A percentile compares a stretch with the other conserved stretches of the same genome.
Conservation (phyloP, 64 coral and sea anemone genomes). For the Cladopsammia gracilis region DNA sequence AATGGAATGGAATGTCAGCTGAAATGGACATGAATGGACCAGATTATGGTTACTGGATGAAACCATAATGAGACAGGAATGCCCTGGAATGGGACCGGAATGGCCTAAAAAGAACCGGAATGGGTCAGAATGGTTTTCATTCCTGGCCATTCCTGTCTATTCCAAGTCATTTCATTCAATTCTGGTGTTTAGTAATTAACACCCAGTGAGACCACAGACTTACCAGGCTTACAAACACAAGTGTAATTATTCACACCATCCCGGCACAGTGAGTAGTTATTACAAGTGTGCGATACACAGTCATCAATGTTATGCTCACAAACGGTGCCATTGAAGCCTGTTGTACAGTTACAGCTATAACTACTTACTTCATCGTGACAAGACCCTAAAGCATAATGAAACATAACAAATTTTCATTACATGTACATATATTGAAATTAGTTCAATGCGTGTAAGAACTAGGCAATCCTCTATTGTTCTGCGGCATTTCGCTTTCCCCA, state of each 20-base stretch:
- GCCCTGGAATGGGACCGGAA: too few relatives aligned
- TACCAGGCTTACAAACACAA: constrained; percentile 88
- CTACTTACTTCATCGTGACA: constrained; percentile 66
- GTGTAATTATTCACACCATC: constrained; percentile 83
- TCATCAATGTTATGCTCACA: constrained; percentile 89
- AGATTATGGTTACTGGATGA: too few relatives aligned
- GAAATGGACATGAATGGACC: too few relatives aligned
- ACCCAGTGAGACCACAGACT: neutral
- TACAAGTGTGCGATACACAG: constrained; percentile 70
- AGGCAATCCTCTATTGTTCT: too few relatives aligned
- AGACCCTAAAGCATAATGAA: constrained; percentile 39
- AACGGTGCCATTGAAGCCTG: constrained; percentile 71
- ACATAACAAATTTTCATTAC: neutral
- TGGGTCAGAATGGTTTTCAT: too few relatives aligned
- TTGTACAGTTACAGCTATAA: constrained; percentile 69
- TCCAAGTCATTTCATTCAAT: neutral
- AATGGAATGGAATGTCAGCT: too few relatives aligned
- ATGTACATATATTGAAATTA: neutral
- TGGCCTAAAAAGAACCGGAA: too few relatives aligned
- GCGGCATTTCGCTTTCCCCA: too few relatives aligned
- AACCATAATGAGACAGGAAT: too few relatives aligned
- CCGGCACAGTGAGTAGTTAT: constrained; percentile 45
- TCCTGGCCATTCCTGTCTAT: too few relatives aligned
- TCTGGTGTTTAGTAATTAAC: neutral
- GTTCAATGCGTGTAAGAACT: too few relatives aligned